These are phyloP conservation scores for Coregonus sp. DNA, from an alignment of 2,797 vertebrate genomes.

Conservation along the genomic window DNA sequence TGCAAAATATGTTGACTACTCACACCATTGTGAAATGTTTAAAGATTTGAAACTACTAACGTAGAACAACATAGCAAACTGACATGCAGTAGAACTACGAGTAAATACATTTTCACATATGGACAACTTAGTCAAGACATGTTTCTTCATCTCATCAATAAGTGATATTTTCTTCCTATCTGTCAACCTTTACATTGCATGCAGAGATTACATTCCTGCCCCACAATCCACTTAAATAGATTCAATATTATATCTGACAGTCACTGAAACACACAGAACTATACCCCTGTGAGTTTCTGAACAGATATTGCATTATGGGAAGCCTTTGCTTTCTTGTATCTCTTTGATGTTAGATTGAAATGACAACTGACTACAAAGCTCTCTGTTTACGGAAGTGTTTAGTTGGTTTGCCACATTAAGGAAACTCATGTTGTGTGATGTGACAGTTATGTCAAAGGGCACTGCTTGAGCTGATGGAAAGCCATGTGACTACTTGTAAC, in stretches of 20 bases:
- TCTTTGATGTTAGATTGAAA: neutral
- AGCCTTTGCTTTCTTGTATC: neutral
- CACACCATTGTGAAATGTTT: neutral
- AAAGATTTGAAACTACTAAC: neutral
- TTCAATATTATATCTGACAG: neutral
- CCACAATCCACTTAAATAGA: neutral
- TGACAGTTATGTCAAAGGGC: slow-evolving; percentile 22
- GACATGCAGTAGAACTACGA: neutral
- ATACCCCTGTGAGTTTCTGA: neutral
- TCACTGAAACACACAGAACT: neutral
- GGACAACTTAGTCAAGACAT: neutral
- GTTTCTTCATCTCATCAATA: neutral
- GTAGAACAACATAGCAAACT: neutral
- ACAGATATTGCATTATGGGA: neutral
- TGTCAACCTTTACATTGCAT: neutral
- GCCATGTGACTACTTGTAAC: slow-evolving; percentile 14
- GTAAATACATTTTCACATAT: neutral
- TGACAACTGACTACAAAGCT: neutral
- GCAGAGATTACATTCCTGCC: neutral
- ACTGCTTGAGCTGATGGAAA: slow-evolving; percentile 15
- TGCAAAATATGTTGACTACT: neutral
- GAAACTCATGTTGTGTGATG: neutral
- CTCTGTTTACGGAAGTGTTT: neutral
- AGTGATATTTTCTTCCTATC: neutral
- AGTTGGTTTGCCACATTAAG: neutral